Evolutionary conservation across 2,888 invertebrate genomes (phyloP).

Genomic region (Halictus ligatus): DNA sequence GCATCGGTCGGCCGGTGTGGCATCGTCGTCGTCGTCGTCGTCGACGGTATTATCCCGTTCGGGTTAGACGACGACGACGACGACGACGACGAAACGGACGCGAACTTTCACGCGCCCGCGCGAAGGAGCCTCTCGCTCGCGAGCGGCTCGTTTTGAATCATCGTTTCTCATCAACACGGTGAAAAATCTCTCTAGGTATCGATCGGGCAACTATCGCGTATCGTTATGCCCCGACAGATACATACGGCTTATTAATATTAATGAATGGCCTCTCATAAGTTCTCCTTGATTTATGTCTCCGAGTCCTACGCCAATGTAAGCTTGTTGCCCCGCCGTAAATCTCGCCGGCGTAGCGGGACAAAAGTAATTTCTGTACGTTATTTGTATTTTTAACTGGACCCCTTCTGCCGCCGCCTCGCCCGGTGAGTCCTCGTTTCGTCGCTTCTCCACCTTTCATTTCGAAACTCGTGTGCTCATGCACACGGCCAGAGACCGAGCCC

Average conservation of each 20-base stretch:
- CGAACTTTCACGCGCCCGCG: neutral
- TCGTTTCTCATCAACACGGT: conserved; percentile 70
- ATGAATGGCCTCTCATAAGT: conserved; percentile 81
- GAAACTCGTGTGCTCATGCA: neutral
- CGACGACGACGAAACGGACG: neutral
- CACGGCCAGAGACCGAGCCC: neutral
- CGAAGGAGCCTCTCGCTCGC: conserved; percentile 21
- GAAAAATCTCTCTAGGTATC: conserved; percentile 72
- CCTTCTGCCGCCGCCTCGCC: conserved; percentile 30
- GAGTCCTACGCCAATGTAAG: conserved; percentile 80
- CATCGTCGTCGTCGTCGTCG: neutral
- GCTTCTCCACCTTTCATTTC: conserved; percentile 5
- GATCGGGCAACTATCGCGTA: conserved; percentile 76
- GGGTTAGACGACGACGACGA: neutral
- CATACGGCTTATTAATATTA: conserved; percentile 83
- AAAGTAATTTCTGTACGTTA: conserved; percentile 84
- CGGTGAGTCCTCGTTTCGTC: conserved; percentile 9
- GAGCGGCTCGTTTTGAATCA: conserved; percentile 67
- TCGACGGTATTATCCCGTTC: conserved; percentile 27
- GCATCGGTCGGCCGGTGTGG: neutral
- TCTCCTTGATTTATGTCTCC: conserved; percentile 82
- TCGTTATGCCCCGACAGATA: conserved; percentile 80
- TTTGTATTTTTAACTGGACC: conserved; percentile 80
- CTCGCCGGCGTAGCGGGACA: conserved; percentile 79
- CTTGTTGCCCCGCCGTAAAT: conserved; percentile 83